Evolutionary conservation across 2,113 vertebrate species (phyloP).

Genomic region (Maccullochella peelii): DNA sequence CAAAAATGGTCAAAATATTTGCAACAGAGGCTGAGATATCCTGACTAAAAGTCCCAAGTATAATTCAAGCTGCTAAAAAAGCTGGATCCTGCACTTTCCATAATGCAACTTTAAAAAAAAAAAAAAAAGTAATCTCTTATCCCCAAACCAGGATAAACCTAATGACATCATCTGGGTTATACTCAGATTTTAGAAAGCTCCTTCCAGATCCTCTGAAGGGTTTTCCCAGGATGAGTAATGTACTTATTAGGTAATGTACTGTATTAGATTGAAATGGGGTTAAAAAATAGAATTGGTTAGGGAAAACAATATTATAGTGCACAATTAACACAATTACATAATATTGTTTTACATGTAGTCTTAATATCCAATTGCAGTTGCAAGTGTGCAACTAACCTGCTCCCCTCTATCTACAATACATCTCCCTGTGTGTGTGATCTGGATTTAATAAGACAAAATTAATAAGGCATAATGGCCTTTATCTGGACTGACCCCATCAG

Average conservation of each 20-base stretch:
- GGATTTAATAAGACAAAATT: not conserved
- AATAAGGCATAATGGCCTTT: not conserved
- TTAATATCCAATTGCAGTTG: not conserved
- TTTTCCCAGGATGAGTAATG: not conserved
- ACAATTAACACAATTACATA: not conserved
- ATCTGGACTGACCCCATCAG: not conserved
- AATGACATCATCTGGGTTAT: not conserved
- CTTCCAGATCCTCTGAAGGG: not conserved
- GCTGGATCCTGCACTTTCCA: too few relatives aligned
- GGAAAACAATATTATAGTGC: too few relatives aligned
- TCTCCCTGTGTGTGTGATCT: not conserved
- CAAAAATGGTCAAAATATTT: not conserved
- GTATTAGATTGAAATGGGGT: not conserved
- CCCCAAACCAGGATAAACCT: slow-evolving; percentile 1
- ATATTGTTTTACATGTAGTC: not conserved
- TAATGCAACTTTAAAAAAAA: too few relatives aligned
- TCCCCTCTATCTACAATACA: not conserved
- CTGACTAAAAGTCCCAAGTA: not conserved
- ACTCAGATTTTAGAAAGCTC: not conserved
- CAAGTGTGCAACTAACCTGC: not conserved
- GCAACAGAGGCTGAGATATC: not conserved
- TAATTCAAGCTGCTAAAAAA: too few relatives aligned
- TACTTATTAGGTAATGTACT: not conserved
- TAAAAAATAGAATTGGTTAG: too few relatives aligned
- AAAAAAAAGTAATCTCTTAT: not conserved